Evolutionary conservation across 1,140 invertebrate genomes (phyloP).

Genomic region (Maniola jurtina): DNA sequence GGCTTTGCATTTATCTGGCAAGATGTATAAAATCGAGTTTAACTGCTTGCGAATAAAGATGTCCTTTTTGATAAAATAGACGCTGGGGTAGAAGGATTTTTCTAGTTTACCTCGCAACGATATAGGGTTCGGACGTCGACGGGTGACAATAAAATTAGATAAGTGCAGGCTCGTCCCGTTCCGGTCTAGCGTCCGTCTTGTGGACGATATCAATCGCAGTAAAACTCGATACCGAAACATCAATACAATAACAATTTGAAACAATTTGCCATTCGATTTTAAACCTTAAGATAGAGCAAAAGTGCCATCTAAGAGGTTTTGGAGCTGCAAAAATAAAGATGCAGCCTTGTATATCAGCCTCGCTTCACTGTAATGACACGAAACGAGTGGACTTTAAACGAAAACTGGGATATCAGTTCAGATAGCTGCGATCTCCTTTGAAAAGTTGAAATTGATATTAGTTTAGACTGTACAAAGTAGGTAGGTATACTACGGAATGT

Average conservation of each 20-base stretch:
- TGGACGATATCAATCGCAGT: conserved; percentile 71
- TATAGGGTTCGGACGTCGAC: conserved; percentile 57
- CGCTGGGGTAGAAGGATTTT: conserved; percentile 50
- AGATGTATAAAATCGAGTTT: conserved; percentile 54
- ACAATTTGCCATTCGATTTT: conserved; percentile 28
- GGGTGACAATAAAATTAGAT: conserved; percentile 77
- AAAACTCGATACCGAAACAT: conserved; percentile 60
- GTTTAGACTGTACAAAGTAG: not conserved
- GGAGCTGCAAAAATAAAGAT: conserved; percentile 29
- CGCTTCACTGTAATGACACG: conserved; percentile 60
- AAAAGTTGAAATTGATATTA: conserved; percentile 18
- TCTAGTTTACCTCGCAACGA: conserved; percentile 56
- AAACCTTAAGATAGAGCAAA: conserved; percentile 13
- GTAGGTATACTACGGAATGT: not conserved
- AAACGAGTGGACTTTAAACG: conserved; percentile 66
- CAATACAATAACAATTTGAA: conserved; percentile 15
- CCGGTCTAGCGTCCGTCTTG: conserved; percentile 54
- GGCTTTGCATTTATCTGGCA: conserved; percentile 23
- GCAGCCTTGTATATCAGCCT: conserved; percentile 53
- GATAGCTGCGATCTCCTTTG: conserved; percentile 49
- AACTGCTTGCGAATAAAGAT: conserved; percentile 66
- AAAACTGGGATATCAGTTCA: conserved; percentile 61
- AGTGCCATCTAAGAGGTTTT: conserved; percentile 6
- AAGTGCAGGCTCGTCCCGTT: conserved; percentile 64
- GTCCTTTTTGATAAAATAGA: conserved; percentile 51